Conservation (phyloP, 2,797 vertebrate genomes). For the Takifugu rubripes region DNA sequence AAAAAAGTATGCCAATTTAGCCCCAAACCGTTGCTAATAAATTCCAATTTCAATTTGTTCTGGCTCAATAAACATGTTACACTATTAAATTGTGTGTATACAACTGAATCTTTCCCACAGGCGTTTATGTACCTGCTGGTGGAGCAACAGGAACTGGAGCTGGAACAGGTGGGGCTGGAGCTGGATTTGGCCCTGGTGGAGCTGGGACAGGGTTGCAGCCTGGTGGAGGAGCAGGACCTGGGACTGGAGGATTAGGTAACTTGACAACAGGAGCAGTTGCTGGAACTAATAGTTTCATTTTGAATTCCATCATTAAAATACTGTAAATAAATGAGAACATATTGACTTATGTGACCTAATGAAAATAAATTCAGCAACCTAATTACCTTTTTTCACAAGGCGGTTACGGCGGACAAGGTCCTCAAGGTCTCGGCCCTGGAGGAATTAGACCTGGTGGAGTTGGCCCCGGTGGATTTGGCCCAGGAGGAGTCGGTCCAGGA, state of each 20-base stretch:
- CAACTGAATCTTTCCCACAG: slow-evolving; percentile 36
- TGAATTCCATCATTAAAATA: slow-evolving; percentile 7
- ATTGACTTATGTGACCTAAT: background rate
- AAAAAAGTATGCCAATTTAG: slow-evolving; percentile 22
- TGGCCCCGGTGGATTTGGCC: slow-evolving; percentile 14
- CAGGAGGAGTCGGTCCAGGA: slow-evolving; percentile 9
- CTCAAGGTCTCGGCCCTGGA: slow-evolving; percentile 45
- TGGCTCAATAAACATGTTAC: slow-evolving; percentile 16
- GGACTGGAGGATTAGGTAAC: slow-evolving; percentile 51
- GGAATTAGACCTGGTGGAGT: slow-evolving; percentile 22
- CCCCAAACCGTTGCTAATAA: slow-evolving; percentile 36
- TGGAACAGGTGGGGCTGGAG: slow-evolving; percentile 48
- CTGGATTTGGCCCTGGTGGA: slow-evolving; percentile 44
- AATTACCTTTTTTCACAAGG: slow-evolving; percentile 13
- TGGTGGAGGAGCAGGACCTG: slow-evolving; percentile 46
- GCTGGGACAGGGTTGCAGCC: slow-evolving; percentile 53
- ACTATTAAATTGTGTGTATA: slow-evolving; percentile 13
- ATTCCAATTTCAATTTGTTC: slow-evolving; percentile 28
- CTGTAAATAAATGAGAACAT: background rate
- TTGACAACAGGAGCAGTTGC: slow-evolving; percentile 59
- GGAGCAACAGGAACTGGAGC: slow-evolving; percentile 60
- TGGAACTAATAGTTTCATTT: slow-evolving; percentile 30
- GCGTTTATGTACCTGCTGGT: slow-evolving; percentile 72
- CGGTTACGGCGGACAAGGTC: slow-evolving; percentile 50
- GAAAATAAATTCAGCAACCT: background rate